Conservation (phyloP, 2,888 invertebrate species). For the Allygus modestus region DNA sequence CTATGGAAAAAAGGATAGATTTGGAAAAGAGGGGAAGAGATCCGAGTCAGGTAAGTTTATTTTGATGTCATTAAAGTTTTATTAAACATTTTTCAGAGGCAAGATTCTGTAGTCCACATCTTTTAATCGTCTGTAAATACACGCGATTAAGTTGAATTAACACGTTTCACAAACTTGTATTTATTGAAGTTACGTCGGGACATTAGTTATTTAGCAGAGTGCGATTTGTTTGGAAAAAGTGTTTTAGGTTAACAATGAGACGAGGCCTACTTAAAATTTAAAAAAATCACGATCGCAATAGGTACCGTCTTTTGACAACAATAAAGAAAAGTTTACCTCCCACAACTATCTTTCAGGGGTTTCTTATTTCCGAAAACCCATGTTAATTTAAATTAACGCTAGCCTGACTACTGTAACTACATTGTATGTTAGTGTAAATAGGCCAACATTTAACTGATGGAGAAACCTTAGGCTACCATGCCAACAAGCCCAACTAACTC, state of each 20-base stretch:
- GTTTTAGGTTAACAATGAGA: not conserved
- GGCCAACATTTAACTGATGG: not conserved
- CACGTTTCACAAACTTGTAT: conserved; percentile 14
- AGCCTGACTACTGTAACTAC: too few relatives aligned
- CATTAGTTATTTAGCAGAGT: not conserved
- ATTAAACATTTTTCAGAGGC: conserved; percentile 58
- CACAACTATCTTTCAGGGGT: too few relatives aligned
- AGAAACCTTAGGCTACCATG: not conserved
- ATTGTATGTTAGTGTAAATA: not conserved
- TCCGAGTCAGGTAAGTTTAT: conserved; percentile 89
- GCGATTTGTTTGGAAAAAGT: not conserved
- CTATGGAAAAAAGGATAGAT: conserved; percentile 97
- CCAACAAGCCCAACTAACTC: not conserved
- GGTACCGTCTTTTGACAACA: not conserved
- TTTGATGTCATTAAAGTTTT: conserved; percentile 66
- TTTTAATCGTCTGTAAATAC: conserved; percentile 15
- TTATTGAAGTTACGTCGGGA: not conserved
- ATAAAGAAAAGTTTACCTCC: not conserved
- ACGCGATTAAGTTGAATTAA: conserved; percentile 19
- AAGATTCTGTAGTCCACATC: conserved; percentile 60
- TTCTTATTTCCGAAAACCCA: too few relatives aligned
- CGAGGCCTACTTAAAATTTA: not conserved
- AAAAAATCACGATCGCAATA: not conserved
- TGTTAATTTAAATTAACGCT: too few relatives aligned
- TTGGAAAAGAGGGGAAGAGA: conserved; percentile 95